Evolutionary conservation across 2,113 vertebrate genomes (phyloP), one percentile per base, ranked within the genome.

Genomic region (Geothlypis trichas): DNA sequence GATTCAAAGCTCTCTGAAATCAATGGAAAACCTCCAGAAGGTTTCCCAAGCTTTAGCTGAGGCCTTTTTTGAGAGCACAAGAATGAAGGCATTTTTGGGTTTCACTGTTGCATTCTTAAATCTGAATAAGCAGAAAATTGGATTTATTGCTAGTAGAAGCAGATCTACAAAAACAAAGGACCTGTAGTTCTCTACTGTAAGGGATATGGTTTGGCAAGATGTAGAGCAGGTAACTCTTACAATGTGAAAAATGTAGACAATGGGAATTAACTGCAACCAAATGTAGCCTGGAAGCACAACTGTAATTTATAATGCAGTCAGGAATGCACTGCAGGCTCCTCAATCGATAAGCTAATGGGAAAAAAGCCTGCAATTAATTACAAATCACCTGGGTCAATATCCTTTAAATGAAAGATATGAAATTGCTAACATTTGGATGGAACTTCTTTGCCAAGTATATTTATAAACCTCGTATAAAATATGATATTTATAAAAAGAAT

Each of bases 331-430:
- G 73, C 85, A 89, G 73, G 55, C 86, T 93, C 55, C 76, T 75
- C 80, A 89, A 35, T 96, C 90, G 11, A 96, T 96, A 93, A 87
- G 44, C 65, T 97, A 95, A 96, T 80, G 77, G 95, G 81, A 52
- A 95, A 88, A 93, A 92, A 28, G 83, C 58, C 95, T 96, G 79
- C 65, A 92, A 94, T 96, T 95, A 95, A 96, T 97, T 97, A 93
- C 49, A 90, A 95, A 96, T 94, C 92, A 93, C 86, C 76, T 68
- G 57, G 93, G 88, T 95, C 90, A 92, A 95, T 93, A 95, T 67
- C 44, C 79, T 89, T 59, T 90, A 72, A 95, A 63, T 87, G 82
- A 93, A 92, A 95, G 61, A 87, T 72, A 93, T 31, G 26, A 90
- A 93, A 94, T 88, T 92, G 69, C 92, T 94, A 93, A 90, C 92